Evolutionary conservation across 2,888 invertebrate species (phyloP).

Genomic region (Tyria jacobaeae): DNA sequence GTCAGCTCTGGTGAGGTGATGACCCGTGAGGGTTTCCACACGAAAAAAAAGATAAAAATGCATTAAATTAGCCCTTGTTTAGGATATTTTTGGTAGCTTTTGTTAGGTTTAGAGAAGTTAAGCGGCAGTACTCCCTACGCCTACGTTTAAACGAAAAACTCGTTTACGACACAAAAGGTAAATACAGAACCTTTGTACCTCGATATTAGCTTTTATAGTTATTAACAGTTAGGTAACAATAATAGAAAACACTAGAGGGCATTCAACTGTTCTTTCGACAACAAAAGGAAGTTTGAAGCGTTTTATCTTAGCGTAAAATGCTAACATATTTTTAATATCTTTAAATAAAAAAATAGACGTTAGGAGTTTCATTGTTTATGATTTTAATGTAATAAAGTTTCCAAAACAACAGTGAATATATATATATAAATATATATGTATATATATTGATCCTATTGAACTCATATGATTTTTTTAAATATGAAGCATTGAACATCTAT

Average conservation of each 20-base stretch:
- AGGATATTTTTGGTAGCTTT: conserved; percentile 1
- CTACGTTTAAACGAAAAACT: conserved; percentile 4
- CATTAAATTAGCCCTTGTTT: neutral
- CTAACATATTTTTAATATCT: conserved; percentile 34
- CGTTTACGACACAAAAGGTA: conserved; percentile 12
- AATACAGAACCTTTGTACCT: conserved; percentile 8
- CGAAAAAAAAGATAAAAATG: too few relatives aligned
- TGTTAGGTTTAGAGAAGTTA: conserved; percentile 6
- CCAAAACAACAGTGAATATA: too few relatives aligned
- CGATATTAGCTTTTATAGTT: conserved; percentile 6
- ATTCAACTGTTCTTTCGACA: neutral
- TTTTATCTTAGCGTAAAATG: conserved; percentile 18
- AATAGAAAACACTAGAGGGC: conserved; percentile 6
- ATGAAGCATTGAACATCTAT: too few relatives aligned
- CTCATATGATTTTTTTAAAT: too few relatives aligned
- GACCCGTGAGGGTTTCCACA: too few relatives aligned
- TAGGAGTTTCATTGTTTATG: neutral
- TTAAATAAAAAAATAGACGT: neutral
- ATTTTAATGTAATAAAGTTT: too few relatives aligned
- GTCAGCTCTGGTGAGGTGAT: too few relatives aligned
- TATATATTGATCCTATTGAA: too few relatives aligned
- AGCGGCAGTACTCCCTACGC: neutral
- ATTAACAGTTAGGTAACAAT: conserved; percentile 8
- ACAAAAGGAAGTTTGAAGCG: conserved; percentile 5
- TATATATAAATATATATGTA: too few relatives aligned